These are phyloP conservation scores for Hormaphis cornu DNA, from an alignment of 1,140 invertebrate genomes.

Conservation along the genomic window DNA sequence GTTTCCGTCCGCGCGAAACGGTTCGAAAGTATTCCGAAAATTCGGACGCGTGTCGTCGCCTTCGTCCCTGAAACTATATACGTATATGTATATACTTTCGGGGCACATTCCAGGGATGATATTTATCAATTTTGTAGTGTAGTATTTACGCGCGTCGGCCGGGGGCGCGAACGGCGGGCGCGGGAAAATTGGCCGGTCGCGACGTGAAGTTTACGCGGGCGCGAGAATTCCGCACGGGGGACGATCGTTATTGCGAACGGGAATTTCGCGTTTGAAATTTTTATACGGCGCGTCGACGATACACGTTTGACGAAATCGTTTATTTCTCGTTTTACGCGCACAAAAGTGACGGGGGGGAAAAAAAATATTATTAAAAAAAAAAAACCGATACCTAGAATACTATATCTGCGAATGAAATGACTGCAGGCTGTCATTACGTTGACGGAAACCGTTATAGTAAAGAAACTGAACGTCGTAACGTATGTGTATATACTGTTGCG, in stretches of 20 bases:
- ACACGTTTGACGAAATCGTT: not conserved
- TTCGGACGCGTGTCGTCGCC: not conserved
- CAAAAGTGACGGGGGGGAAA: not conserved
- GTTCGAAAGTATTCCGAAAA: conserved; percentile 1
- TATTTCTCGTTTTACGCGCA: not conserved
- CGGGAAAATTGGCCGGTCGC: conserved; percentile 22
- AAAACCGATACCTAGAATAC: no score
- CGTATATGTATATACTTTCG: no score
- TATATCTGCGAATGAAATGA: no score
- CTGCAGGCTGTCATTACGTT: no score
- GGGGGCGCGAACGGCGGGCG: not conserved
- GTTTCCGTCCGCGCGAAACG: conserved; percentile 11
- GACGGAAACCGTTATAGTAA: no score
- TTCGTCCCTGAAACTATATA: no score
- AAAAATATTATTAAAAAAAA: no score
- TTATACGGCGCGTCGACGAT: not conserved
- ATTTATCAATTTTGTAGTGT: conserved; percentile 29
- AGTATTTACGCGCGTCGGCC: not conserved
- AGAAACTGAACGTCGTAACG: no score
- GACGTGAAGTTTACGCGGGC: not conserved
- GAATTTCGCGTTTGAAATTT: not conserved
- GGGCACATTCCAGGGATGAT: conserved; percentile 1
- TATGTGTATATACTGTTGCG: no score
- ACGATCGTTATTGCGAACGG: conserved; percentile 12
- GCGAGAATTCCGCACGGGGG: conserved; percentile 4